Conservation (phyloP, 1,140 invertebrate genomes). For the Conus betulinus region DNA sequence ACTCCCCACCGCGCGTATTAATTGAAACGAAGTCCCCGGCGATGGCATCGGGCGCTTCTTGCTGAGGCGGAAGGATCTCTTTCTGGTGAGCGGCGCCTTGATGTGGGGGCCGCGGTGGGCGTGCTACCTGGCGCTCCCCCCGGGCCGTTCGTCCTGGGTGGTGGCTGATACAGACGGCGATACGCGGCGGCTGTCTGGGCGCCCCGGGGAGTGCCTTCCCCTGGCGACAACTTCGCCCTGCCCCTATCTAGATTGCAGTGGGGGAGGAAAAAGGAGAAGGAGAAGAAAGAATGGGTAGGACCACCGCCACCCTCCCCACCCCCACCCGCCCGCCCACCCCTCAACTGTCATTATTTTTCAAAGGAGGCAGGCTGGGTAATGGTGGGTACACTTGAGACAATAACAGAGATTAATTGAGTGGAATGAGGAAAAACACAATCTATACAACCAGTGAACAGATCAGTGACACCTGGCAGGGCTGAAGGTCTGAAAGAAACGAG, state of each 20-base stretch:
- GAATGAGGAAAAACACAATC: too few relatives aligned
- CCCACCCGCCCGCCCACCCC: too few relatives aligned
- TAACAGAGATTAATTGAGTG: too few relatives aligned
- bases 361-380: too few relatives aligned
- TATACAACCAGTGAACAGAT: too few relatives aligned
- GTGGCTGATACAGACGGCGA: neutral
- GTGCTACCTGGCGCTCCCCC: neutral
- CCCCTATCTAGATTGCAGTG: neutral
- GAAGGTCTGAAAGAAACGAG: too few relatives aligned
- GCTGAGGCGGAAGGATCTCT: neutral
- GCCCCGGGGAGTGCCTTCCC: neutral
- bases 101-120: neutral
- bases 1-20: neutral
- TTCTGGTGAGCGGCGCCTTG: neutral
- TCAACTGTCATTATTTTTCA: too few relatives aligned
- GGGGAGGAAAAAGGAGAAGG: too few relatives aligned
- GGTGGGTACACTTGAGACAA: too few relatives aligned
- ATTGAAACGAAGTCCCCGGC: neutral
- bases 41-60: neutral
- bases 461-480: too few relatives aligned
- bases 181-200: neutral
- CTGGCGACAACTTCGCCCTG: neutral
- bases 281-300: too few relatives aligned
- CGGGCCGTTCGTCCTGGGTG: neutral
- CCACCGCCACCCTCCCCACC: too few relatives aligned